A percentile compares a stretch with the other conserved stretches of the same genome.
phyloP scores from a whole-genome alignment of 2,797 vertebrate species.

The Propithecus deckenii region DNA sequence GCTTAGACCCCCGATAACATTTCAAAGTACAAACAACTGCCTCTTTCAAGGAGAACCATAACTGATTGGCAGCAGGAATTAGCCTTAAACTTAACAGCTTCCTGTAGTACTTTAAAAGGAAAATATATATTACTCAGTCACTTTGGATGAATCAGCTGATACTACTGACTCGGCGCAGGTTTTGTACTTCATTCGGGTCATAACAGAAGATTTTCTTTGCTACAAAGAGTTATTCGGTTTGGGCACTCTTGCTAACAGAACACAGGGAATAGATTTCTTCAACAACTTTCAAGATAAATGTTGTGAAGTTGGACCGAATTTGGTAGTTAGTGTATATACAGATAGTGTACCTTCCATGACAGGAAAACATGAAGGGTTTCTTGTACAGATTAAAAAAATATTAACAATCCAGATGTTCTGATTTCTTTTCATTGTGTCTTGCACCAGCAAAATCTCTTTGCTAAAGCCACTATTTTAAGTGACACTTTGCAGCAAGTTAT shows the following conservation, averaged over 20 bases:
- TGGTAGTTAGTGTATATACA: not conserved
- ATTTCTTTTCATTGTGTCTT: not conserved
- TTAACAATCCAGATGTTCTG: not conserved
- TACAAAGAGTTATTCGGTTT: not conserved
- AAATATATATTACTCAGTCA: not conserved
- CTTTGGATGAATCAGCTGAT: not conserved
- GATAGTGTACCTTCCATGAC: not conserved
- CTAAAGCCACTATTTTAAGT: not conserved
- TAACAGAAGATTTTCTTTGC: not conserved
- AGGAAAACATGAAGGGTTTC: not conserved
- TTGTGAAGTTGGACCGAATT: not conserved
- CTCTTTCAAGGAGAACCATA: not conserved
- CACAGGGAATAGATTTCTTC: not conserved
- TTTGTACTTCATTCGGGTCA: not conserved
- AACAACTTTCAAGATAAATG: not conserved
- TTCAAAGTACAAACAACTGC: not conserved
- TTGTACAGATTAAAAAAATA: not conserved
- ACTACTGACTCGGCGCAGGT: not conserved
- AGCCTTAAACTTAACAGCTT: not conserved
- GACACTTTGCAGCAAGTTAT: not conserved
- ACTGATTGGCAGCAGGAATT: not conserved
- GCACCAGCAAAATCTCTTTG: not conserved
- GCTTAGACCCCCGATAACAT: not conserved
- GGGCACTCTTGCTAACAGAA: not conserved
- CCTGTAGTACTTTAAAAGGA: not conserved